Evolutionary conservation across 2,888 invertebrate genomes (phyloP).

Genomic region (Euzetes globulus): DNA sequence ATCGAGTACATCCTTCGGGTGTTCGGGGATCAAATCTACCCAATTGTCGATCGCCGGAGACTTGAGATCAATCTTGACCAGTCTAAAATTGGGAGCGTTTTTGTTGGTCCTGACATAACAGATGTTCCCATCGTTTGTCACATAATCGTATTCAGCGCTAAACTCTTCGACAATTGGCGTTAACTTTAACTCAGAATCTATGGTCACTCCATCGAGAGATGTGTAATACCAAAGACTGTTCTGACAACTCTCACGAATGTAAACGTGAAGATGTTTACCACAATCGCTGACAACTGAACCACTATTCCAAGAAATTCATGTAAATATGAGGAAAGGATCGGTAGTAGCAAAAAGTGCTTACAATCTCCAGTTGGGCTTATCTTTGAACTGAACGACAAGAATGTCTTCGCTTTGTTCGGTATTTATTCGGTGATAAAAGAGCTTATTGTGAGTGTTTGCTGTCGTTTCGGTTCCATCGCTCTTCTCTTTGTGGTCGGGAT

Average conservation of each 20-base stretch:
- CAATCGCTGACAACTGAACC: slow-evolving; percentile 80
- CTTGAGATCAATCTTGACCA: slow-evolving; percentile 62
- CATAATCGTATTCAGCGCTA: slow-evolving; percentile 90
- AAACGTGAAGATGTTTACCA: slow-evolving; percentile 76
- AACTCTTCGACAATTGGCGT: slow-evolving; percentile 65
- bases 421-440: slow-evolving; percentile 83
- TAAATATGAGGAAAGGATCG: background rate
- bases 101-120: slow-evolving; percentile 86
- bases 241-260: slow-evolving; percentile 76
- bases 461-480: slow-evolving; percentile 87
- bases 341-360: slow-evolving; percentile 50
- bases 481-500: slow-evolving; percentile 70
- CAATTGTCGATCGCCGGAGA: slow-evolving; percentile 57
- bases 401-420: slow-evolving; percentile 79
- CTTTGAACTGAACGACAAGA: slow-evolving; percentile 76
- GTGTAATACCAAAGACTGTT: slow-evolving; percentile 77
- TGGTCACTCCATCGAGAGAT: slow-evolving; percentile 30
- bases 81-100: slow-evolving; percentile 80
- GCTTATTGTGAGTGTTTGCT: slow-evolving; percentile 78
- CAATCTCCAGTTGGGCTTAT: slow-evolving; percentile 83
- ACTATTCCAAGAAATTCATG: slow-evolving; percentile 52
- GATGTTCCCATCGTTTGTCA: slow-evolving; percentile 75
- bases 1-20: slow-evolving; percentile 76
- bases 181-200: slow-evolving; percentile 19
- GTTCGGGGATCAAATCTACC: slow-evolving; percentile 72